A percentile compares a stretch with the other conserved stretches of the same genome.
Evolutionary conservation across 2,888 invertebrate genomes (phyloP).

Genomic region (Agelastica alni): DNA sequence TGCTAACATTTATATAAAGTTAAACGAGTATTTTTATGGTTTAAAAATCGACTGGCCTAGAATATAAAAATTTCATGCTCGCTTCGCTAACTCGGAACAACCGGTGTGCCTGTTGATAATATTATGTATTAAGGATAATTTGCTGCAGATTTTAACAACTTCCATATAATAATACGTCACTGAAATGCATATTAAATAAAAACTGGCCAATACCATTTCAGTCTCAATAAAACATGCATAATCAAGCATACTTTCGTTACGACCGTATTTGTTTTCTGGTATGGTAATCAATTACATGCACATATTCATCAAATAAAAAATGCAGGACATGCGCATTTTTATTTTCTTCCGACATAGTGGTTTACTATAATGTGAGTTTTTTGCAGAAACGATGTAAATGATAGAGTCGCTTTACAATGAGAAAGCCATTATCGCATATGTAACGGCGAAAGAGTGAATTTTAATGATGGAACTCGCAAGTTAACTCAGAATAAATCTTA

Average conservation of each 20-base stretch:
- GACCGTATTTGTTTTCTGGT: slow-evolving; percentile 33
- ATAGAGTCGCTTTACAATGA: slow-evolving; percentile 2
- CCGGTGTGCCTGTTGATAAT: slow-evolving; percentile 33
- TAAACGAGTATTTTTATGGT: too few relatives aligned
- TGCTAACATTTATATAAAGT: too few relatives aligned
- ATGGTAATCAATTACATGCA: slow-evolving; percentile 33
- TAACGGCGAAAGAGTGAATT: background rate
- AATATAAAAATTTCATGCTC: slow-evolving; percentile 35
- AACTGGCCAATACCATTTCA: slow-evolving; percentile 32
- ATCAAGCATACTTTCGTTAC: slow-evolving; percentile 22
- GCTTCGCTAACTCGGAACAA: slow-evolving; percentile 30
- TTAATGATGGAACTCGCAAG: background rate
- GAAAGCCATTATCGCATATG: background rate
- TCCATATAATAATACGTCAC: slow-evolving; percentile 38
- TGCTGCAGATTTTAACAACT: slow-evolving; percentile 40
- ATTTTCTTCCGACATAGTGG: slow-evolving; percentile 2
- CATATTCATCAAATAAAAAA: slow-evolving; percentile 32
- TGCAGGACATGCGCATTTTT: slow-evolving; percentile 25
- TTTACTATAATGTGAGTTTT: slow-evolving; percentile 18
- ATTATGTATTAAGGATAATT: slow-evolving; percentile 39
- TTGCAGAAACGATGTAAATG: slow-evolving; percentile 9
- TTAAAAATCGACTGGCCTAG: slow-evolving; percentile 6
- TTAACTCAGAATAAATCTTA: too few relatives aligned
- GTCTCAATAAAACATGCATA: slow-evolving; percentile 31
- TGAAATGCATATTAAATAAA: slow-evolving; percentile 31